Evolutionary conservation across 2,113 vertebrate species (phyloP).

Genomic region (Anas platyrhynchos): DNA sequence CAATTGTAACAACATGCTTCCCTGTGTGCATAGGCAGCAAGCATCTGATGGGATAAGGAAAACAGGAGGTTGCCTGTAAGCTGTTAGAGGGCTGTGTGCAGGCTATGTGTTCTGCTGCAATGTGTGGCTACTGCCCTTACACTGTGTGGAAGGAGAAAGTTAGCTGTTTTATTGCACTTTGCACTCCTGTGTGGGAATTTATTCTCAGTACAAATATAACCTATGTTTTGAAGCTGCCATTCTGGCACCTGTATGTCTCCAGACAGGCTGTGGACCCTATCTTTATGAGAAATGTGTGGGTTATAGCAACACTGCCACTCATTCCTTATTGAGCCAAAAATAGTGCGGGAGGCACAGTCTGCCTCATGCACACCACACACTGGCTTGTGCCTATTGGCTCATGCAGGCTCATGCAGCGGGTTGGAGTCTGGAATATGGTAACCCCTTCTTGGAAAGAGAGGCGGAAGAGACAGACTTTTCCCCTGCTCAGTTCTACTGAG

Average conservation of each 20-base stretch:
- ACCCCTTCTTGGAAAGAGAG: not conserved
- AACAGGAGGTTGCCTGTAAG: not conserved
- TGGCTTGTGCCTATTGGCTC: not conserved
- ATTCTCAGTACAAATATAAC: not conserved
- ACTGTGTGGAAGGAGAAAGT: not conserved
- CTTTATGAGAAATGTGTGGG: not conserved
- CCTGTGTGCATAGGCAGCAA: not conserved
- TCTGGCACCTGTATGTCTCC: not conserved
- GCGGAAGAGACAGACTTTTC: not conserved
- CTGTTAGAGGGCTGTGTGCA: not conserved
- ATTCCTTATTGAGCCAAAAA: not conserved
- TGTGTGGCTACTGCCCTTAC: not conserved
- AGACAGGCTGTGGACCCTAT: not conserved
- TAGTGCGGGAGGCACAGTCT: fast-evolving
- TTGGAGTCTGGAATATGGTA: not conserved
- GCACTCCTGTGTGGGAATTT: not conserved
- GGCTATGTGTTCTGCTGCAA: fast-evolving
- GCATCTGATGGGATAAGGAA: not conserved
- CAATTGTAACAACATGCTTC: not conserved
- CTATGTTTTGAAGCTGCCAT: not conserved
- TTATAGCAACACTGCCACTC: not conserved
- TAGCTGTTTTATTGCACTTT: not conserved
- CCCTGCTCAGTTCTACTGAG: not conserved
- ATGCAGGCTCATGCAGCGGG: no score
- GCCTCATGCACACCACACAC: fast-evolving